These are phyloP conservation scores for Polymixis lichenea DNA, from an alignment of 2,888 invertebrate species.

Conservation along the genomic window DNA sequence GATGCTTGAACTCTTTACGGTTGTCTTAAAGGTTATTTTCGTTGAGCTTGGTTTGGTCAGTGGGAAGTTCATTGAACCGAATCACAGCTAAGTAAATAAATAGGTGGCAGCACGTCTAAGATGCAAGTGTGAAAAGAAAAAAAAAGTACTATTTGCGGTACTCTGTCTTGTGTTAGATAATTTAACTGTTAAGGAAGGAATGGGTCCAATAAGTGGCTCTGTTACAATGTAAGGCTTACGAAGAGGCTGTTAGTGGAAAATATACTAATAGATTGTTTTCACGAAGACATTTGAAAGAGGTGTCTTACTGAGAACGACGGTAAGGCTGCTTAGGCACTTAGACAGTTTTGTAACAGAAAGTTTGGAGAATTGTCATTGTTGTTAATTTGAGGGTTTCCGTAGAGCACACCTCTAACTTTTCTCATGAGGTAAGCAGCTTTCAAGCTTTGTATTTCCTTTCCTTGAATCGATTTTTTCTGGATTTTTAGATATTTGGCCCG, in stretches of 20 bases:
- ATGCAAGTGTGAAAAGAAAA: constrained; percentile 78
- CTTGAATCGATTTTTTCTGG: too few species aligned
- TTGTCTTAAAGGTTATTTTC: constrained; percentile 55
- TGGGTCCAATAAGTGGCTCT: constrained; percentile 42
- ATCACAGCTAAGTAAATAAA: constrained; percentile 83
- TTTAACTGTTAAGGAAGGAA: constrained; percentile 68
- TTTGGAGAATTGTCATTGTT: constrained; percentile 22
- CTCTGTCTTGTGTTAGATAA: constrained; percentile 71
- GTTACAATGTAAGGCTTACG: constrained; percentile 33
- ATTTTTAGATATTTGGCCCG: too few species aligned
- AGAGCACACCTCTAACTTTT: constrained; percentile 1
- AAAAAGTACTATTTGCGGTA: constrained; percentile 70
- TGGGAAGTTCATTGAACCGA: constrained; percentile 82
- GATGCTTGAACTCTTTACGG: constrained; percentile 15
- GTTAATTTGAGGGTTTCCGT: constrained; percentile 25
- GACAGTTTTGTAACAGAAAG: neutral
- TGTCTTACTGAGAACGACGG: constrained; percentile 21
- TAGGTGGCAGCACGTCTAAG: constrained; percentile 76
- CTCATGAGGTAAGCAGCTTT: neutral
- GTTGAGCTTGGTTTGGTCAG: constrained; percentile 27
- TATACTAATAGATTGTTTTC: constrained; percentile 38
- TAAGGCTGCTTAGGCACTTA: constrained; percentile 6
- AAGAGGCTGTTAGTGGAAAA: constrained; percentile 28
- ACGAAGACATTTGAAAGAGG: constrained; percentile 14
- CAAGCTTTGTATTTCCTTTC: constrained; percentile 10